Evolutionary conservation across 92 coral and sea anemone genomes (phyloP).

Genomic region (Epizoanthus illoricatus): DNA sequence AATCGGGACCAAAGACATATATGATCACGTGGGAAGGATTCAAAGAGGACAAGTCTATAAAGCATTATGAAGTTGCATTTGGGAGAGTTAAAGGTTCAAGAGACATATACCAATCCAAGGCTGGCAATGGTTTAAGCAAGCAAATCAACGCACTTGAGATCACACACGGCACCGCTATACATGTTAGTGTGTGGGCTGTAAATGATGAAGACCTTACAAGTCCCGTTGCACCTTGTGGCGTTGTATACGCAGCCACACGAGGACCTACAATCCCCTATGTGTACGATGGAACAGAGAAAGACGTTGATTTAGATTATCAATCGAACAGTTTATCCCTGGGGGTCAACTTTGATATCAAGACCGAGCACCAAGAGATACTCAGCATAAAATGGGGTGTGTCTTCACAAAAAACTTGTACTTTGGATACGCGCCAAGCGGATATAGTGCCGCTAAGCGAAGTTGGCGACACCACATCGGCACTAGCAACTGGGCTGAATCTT

Average conservation of each 20-base stretch:
- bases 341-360: conserved; percentile 66
- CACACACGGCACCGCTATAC: conserved; percentile 76
- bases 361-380: conserved; percentile 52
- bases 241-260: conserved; percentile 65
- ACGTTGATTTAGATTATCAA: conserved; percentile 74
- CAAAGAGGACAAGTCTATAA: conserved; percentile 77
- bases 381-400: conserved; percentile 89
- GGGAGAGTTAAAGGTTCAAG: conserved; percentile 88
- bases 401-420: conserved; percentile 60
- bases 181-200: conserved; percentile 75
- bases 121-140: conserved; percentile 61
- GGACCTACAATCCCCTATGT: conserved; percentile 76
- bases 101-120: conserved; percentile 77
- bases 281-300: conserved; percentile 69
- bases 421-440: conserved; percentile 73
- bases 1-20: conserved; percentile 76
- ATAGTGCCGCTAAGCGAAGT: conserved; percentile 66
- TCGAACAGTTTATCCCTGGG: conserved; percentile 69
- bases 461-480: conserved; percentile 80
- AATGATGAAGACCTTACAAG: conserved; percentile 84
- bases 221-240: conserved; percentile 69
- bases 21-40: conserved; percentile 94
- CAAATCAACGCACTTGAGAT: conserved; percentile 69
- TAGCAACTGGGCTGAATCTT: conserved; percentile 72
- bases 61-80: conserved; percentile 68